Base-by-base conservation (phyloP, 1,140 invertebrate species). In the Drosophila pandora region DNA sequence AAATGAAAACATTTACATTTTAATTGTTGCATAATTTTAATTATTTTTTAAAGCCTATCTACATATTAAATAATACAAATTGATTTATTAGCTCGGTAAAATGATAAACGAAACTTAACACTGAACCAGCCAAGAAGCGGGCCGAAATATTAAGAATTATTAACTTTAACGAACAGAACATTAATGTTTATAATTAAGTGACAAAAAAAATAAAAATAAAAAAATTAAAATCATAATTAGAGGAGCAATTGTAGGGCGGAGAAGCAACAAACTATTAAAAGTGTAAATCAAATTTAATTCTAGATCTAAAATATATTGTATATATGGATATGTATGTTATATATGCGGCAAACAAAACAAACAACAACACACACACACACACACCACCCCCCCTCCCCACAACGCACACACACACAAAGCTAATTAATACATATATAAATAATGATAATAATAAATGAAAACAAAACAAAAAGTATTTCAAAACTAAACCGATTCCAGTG, bases 1-100 rank as follows among this genome's bases (percentile, higher is more conserved):
- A 88, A 88, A 88, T 88, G 83, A 88, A 88, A 74, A 88, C 79
- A 88, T 76, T 88, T 88, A 88, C 76, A 88, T 88, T 88, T 88
- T 88, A 88, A 88, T 88, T 88, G 83, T 88, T 88, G 83, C 83
- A 88, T 88, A 88, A 83, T 88, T 88, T 88, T 88, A 88, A 83
- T 88, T 88, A 79, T 79, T 88, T 88, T 88, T 76, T 88, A 83
- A 76, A 67, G 63, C 76, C 71, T 88, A 88, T 79, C 52, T 77
- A 70, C 49, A 70, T 34, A 70, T 62, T 63, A 64, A 71, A 54
- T 43, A 79, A 68, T 45, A 64, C 65, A 60, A 79, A 88, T 65
- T 65, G 59, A 83, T 74, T 77, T 75, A 72, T 77, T 75, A 72
- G 70, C 71, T 73, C 56, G 39, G 60, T 71, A 76, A 53, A 78